phyloP scores from a whole-genome alignment of 2,797 vertebrate species.

The Anniella stebbinsi region DNA sequence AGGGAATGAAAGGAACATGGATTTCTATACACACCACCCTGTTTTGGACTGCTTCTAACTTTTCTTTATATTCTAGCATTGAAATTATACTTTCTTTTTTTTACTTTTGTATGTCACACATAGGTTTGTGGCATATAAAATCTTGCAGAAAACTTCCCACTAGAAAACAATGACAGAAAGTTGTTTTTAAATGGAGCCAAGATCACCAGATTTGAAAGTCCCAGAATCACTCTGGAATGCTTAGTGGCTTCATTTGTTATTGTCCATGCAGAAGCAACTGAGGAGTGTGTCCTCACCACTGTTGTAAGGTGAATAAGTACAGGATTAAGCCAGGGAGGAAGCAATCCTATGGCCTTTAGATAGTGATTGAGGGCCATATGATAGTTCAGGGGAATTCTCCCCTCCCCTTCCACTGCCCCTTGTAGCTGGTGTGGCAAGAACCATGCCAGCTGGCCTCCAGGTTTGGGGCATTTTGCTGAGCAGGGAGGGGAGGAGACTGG shows the following conservation, averaged over 20 bases:
- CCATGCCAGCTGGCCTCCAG: no score
- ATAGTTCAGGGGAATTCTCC: no score
- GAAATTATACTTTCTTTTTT: constrained; percentile 36
- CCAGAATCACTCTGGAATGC: neutral
- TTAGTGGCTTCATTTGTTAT: neutral
- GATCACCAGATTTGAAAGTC: neutral
- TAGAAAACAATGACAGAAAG: neutral
- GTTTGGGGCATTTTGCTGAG: no score
- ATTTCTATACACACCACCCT: constrained; percentile 50
- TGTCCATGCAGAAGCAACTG: neutral
- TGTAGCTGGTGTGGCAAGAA: no score
- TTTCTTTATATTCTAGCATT: constrained; percentile 40
- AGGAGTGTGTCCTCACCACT: neutral
- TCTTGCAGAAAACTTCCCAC: neutral
- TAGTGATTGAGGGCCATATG: no score
- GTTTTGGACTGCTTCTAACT: constrained; percentile 36
- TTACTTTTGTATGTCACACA: constrained; percentile 8
- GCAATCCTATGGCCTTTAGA: no score
- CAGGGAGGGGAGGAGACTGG: no score
- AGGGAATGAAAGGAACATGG: constrained; percentile 51
- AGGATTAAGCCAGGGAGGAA: neutral
- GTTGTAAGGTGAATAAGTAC: neutral
- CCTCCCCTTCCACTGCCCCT: no score
- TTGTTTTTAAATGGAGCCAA: neutral
- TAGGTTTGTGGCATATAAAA: neutral